Base-by-base conservation (phyloP, 2,888 invertebrate genomes). In the Melinaea menophilus region DNA sequence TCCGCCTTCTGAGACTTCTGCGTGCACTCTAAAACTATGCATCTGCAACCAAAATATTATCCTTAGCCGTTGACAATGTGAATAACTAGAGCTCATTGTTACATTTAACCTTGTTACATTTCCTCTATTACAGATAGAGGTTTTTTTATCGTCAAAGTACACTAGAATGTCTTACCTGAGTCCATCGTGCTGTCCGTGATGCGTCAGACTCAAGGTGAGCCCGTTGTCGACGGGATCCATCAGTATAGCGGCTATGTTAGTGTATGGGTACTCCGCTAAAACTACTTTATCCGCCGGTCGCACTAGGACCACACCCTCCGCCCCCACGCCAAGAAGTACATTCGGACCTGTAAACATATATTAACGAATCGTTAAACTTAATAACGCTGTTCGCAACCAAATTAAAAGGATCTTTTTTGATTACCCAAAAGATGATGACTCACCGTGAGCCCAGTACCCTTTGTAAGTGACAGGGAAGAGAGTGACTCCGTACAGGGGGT, bases 191-290 rank as follows among this genome's bases (percentile, higher is more conserved):
- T 90, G 90, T 2, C 89, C 90, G 56, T 94, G 93, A 66, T 96
- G 93, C 70, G 96, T 94, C 58, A 98, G 88, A 63, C 97, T 97
- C 72, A 98, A 94, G 0, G 98, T 98, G 55, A 98, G 94, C 71
- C 98, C 97, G 77, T 95, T 95, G 83, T 98, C 98, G 73, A 96
- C 97, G 0, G 97, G 97, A 81, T 98, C 98, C 73, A 98, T 91
- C 82, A 96, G 94, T 65, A 98, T 94, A 11, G 97, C 96, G 76
- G 98, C 98, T 57, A 98, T 95, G 80, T 98, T 97, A 67, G 92
- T 93, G 84, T 98, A 98, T 65, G 95, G 94, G 80, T 97, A 98
- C 78, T 98, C 98, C 61, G 96, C 96, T 33, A 98, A 89, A 1
- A 98, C 96, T 71, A 95, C 95, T 85, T 98, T 98, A 82, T 98